Base-by-base conservation (phyloP, 2,797 vertebrate species). In the Pteropus rufus region DNA sequence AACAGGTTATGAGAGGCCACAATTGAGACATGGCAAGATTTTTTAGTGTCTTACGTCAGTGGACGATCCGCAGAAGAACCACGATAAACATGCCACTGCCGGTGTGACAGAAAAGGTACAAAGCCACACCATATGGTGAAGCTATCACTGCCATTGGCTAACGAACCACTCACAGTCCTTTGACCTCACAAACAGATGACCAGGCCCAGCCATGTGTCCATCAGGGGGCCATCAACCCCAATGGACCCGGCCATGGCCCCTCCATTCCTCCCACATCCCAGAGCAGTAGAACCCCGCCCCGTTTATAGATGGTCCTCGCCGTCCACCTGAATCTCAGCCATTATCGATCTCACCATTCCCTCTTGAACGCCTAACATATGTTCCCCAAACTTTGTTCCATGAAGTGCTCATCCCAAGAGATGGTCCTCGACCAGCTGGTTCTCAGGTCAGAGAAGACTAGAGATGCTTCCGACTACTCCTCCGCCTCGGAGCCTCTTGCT, bases 1-100 rank as follows among this genome's bases (percentile, higher is more conserved):
- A 94, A 60, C 21, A 76, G 91, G 98, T 98, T 96, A 96, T 93
- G 96, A 97, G 97, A 97, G 97, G 90, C 94, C 96, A 96, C 94
- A 92, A 91, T 11, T 0, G 96, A 90, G 95, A 79, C 70, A 0
- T 9, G 39, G 89, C 0, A 69, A 84, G 95, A 97, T 97, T 98
- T 98, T 95, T 95, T 75, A 73, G 44, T 0, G 54, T 94, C 87
- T 96, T 70, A 94, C 0, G 95, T 96, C 92, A 96, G 81, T 80
- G 79, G 72, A 86, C 81, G 97, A 93, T 98, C 95, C 94, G 91
- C 31, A 77, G 87, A 70, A 54, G 75, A 96, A 90, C 92, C 96
- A 97, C 97, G 96, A 96, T 87, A 97, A 97, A 97, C 89, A 89
- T 6, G 41, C 69, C 97, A 87, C 85, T 36, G 1, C 49, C 92